Base-by-base conservation (phyloP, 30 jellyfish, hydroid and myxozoan genomes). In the Sanderia malayensis region DNA sequence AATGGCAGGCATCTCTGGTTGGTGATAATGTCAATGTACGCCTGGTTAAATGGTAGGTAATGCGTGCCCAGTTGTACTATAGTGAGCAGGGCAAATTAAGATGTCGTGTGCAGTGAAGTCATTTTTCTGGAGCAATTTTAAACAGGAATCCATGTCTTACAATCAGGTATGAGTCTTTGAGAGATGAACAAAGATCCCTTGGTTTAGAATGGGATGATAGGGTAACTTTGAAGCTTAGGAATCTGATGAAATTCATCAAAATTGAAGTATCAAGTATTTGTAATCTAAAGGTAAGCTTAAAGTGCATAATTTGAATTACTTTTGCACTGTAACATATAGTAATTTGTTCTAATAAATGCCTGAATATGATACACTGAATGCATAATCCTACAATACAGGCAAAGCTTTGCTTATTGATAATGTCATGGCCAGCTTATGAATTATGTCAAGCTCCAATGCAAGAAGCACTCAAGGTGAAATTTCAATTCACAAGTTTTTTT, bases 351-450 rank as follows among this genome's bases (percentile, higher is more conserved):
- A 41, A 41, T 41, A 41, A 41, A 6, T n/a, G n/a, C n/a, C n/a
- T n/a, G n/a, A n/a, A n/a, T n/a, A n/a, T n/a, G n/a, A n/a, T n/a
- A n/a, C n/a, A n/a, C n/a, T n/a, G n/a, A n/a, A n/a, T n/a, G n/a
- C n/a, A n/a, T n/a, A n/a, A n/a, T n/a, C n/a, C n/a, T n/a, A n/a
- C n/a, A n/a, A 46, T 34, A 6, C 65, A 88, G 95, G 94, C 97
- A 22, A 88, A 82, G 69, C 82, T 88, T n/a, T 88, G 97, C 67
- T 64, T 88, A 60, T 63, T 88, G 25, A 93, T 88, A 46, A 61
- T 81, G 74, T 88, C 97, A 20, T 75, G 81, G 41, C 97, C 97
- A 1, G 92, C 71, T n/a, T 88, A 88, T 53, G 97, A 88, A 31
- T 27, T 88, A 25, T 88, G 97, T 76, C 72, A 41, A 9, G 17